Conservation (phyloP, 2,113 vertebrate genomes). For the Chitala chitala region DNA sequence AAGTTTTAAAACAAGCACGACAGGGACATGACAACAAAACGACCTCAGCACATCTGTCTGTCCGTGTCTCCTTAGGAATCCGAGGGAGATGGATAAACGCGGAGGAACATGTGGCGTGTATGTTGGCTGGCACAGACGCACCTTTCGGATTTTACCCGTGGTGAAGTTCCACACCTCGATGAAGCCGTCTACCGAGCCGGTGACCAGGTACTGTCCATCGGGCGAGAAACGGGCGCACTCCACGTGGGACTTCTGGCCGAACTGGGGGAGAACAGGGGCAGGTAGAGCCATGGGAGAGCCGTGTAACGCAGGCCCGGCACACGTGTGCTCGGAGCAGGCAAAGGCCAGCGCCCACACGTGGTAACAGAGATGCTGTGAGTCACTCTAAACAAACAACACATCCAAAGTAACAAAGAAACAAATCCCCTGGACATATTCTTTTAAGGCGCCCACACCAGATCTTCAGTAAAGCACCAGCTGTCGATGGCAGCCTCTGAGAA, state of each 20-base stretch:
- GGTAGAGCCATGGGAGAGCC: neutral
- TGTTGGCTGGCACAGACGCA: conserved; percentile 47
- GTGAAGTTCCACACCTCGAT: conserved; percentile 99
- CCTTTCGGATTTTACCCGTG: conserved; percentile 97
- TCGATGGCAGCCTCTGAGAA: neutral
- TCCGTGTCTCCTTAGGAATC: neutral
- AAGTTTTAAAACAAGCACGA: neutral
- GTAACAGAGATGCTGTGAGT: neutral
- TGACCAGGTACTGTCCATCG: conserved; percentile 94
- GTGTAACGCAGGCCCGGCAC: neutral
- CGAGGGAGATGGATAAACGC: neutral
- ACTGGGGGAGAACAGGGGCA: conserved; percentile 63
- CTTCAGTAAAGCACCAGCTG: neutral
- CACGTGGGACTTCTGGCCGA: conserved; percentile 96
- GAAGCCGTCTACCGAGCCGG: conserved; percentile 95
- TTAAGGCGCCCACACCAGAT: neutral
- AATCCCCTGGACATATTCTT: neutral
- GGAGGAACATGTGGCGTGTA: too few relatives aligned
- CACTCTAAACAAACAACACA: neutral
- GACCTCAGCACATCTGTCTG: too few relatives aligned
- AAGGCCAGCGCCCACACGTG: neutral
- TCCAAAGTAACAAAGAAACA: neutral
- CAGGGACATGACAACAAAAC: too few relatives aligned
- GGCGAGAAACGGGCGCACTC: conserved; percentile 96
- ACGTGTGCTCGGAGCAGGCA: neutral